Evolutionary conservation across 2,113 vertebrate species (phyloP), one percentile per base, ranked within the genome.

Genomic region (Colossoma macropomum): DNA sequence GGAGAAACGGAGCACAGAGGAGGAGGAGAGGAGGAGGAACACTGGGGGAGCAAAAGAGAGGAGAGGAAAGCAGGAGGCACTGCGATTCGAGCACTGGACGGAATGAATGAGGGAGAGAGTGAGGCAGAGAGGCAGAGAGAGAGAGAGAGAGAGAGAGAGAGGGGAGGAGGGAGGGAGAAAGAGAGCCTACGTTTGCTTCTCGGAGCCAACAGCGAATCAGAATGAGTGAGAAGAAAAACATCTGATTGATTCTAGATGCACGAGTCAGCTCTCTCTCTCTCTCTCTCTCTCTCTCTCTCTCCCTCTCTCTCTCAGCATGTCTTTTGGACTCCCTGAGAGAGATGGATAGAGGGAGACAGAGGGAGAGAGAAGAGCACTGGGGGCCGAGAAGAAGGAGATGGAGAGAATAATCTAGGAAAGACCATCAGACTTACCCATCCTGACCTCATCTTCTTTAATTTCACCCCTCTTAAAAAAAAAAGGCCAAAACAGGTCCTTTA

Each of bases 81-180:
- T 87, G 85, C 87, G 78, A 81, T 90, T 90, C 78, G 76, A 80
- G 91, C 90, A 89, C 89, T 87, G 75, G 38, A 81, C 56, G n/a
- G 78, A 88, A 84, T 81, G 84, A 84, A 81, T 84, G 84, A 81
- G 70, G 21, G 75, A 45, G 77, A 77, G 82, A 78, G 88, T 62
- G 85, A 79, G 75, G 77, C 84, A 74, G 76, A 82, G 38, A 48
- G 38, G 71, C 66, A 38, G 73, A 50, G 23, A 30, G 73, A 60
- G 52, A 50, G 45, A 41, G 56, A 77, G 27, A 60, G 68, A 75
- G 70, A 77, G 85, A 88, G 66, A n/a, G 71, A 78, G 45, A 80
- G 72, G 48, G 56, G 41, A 73, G 72, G 82, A 78, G 87, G 65
- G 84, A 77, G 75, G 77, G 85, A 77, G 79, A 82, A 25, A 77